Evolutionary conservation across 64 coral and sea anemone genomes (phyloP), one percentile per base, ranked within the genome.

Genomic region (Acropora tenuis): DNA sequence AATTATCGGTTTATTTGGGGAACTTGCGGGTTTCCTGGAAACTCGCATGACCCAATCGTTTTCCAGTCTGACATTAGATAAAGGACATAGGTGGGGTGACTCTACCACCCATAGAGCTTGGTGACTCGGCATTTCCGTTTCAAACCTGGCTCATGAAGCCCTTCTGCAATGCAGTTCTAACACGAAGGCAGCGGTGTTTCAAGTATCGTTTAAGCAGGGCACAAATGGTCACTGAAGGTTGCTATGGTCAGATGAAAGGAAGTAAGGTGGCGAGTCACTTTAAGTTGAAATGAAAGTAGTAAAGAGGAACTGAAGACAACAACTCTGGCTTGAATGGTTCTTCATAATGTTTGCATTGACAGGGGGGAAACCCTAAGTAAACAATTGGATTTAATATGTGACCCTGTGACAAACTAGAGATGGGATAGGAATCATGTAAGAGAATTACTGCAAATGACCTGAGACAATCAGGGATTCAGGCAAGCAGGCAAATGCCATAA

Each of bases 31-130:
- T 90, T 90, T 55, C 88, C 88, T 6, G 88, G 77, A 50, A 80
- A 90, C 78, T 89, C 88, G 12, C 88, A 90, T 73, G 88, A 90
- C 66, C 3, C 88, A 66, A 43, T 90, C 12, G 79, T 90, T 47
- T 89, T 89, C 10, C 68, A 79, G 88, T 19, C 3, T 13, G 60
- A 69, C 13, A 78, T 89, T 2, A 20, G 59, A 63, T 13, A 43
- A 68, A 78, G 47, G 53, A 89, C 15, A 42, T 79, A 42, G n/a
- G 43, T 45, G 75, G n/a, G 17, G 50, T 78, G 19, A 6, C n/a
- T 44, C 55, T 89, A 79, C 88, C 75, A 8, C 58, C 88, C 19
- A 57, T 89, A 4, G 45, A 79, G 17, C 15, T 89, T 67, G 88
- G 76, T 5, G 88, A 89, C 17, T 89, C 88, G n/a, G 88, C 88